Conservation (phyloP, 2,797 vertebrate genomes). For the Bradypus variegatus region DNA sequence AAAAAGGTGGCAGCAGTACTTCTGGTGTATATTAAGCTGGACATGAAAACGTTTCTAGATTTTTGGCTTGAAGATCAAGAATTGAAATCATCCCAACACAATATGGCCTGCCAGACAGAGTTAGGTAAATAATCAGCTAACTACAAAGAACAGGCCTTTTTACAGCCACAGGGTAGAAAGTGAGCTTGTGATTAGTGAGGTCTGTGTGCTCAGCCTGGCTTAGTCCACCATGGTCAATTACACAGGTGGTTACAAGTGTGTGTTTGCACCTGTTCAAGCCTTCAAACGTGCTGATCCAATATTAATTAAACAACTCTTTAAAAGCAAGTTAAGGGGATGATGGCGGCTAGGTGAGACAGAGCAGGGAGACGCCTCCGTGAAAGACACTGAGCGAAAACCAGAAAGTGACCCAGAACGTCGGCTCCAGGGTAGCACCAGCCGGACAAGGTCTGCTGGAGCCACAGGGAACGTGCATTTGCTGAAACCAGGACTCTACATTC, state of each 20-base stretch:
- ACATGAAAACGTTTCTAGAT: neutral
- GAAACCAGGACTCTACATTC: no score
- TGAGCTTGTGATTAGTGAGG: neutral
- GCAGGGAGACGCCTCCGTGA: no score
- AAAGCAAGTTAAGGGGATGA: slow-evolving; percentile 72
- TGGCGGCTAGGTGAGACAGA: no score
- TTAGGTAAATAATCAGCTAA: neutral
- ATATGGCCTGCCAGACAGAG: neutral
- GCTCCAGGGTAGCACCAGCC: no score
- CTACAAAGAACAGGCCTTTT: neutral
- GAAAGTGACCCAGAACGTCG: no score
- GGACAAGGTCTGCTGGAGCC: no score
- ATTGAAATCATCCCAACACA: neutral
- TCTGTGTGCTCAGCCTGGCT: neutral
- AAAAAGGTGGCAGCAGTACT: neutral
- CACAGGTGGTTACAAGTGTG: slow-evolving; percentile 47
- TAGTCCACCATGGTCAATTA: slow-evolving; percentile 12
- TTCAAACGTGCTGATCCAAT: slow-evolving; percentile 52
- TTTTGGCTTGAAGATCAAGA: neutral
- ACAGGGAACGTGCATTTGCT: no score
- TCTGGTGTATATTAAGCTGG: neutral
- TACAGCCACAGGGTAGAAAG: neutral
- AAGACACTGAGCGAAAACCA: no score
- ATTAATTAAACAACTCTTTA: slow-evolving; percentile 72
- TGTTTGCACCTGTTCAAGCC: slow-evolving; percentile 52